Evolutionary conservation across 2,113 vertebrate species (phyloP).

Genomic region (Clarias magur): DNA sequence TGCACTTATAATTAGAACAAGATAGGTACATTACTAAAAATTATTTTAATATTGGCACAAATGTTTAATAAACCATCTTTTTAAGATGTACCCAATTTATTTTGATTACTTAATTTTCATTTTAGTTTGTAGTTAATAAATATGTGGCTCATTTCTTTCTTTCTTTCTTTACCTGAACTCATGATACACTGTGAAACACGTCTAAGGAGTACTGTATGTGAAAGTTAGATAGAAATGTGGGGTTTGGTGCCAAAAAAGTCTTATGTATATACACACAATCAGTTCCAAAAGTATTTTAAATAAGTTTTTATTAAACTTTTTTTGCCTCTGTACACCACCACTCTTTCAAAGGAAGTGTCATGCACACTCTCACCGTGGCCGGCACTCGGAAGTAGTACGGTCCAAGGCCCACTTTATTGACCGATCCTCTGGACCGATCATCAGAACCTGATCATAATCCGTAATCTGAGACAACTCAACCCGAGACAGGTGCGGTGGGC

Average conservation of each 20-base stretch:
- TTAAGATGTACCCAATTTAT: not conserved
- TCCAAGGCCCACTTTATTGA: too few relatives aligned
- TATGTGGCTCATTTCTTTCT: not conserved
- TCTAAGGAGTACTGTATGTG: not conserved
- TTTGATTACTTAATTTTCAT: not conserved
- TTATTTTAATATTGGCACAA: not conserved
- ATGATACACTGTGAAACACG: not conserved
- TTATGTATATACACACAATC: too few relatives aligned
- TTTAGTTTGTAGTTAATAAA: not conserved
- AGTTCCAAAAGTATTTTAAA: too few relatives aligned
- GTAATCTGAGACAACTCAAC: too few relatives aligned
- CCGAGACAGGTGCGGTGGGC: too few relatives aligned
- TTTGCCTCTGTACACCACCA: too few relatives aligned
- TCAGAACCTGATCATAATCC: too few relatives aligned
- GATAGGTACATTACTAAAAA: not conserved
- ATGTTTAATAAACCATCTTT: not conserved
- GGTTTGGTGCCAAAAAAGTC: not conserved
- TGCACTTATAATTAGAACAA: not conserved
- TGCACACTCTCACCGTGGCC: too few relatives aligned
- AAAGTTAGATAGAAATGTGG: not conserved
- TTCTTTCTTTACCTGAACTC: not conserved
- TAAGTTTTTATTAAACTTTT: too few relatives aligned
- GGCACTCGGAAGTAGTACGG: too few relatives aligned
- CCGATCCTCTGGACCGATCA: too few relatives aligned
- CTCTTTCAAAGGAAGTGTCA: too few relatives aligned